Base-by-base conservation (phyloP, 2,888 invertebrate species). In the Bugulina stolonifera region DNA sequence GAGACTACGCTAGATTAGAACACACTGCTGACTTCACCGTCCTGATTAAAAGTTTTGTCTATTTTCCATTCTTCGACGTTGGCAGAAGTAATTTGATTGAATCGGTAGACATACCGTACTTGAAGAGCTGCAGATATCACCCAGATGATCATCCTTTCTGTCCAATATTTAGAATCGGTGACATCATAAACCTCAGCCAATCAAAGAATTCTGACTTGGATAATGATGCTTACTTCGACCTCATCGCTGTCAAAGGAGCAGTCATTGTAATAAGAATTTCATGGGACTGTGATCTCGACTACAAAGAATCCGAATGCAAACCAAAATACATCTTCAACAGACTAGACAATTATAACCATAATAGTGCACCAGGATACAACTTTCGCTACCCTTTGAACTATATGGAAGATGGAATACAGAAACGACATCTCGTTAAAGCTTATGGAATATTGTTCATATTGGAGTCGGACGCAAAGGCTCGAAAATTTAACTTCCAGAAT, bases 161-260 rank as follows among this genome's bases (percentile, higher is more conserved):
- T 76, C 84, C 84, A n/a, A 78, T 83, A 1, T 84, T 84, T 76
- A 75, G 77, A 54, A 69, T 84, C 18, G 80, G 78, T 2, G 81
- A 83, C 57, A 81, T 84, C 69, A 32, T 64, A 27, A 27, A 10
- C 3, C 14, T 18, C 27, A 64, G 64, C 10, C 22, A 32, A 25
- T 64, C 64, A 32, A 5, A 23, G 5, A 5, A 18, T 23, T 10
- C 22, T 18, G 23, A 5, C 3, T 5, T 23, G n/a, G 54, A 54
- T 25, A 14, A 34, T 18, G 70, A 54, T 23, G 35, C 22, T n/a
- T n/a, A 70, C 32, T 14, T 29, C 18, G 5, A 25, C 2, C 5
- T n/a, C 5, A 29, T 54, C 5, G 10, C 52, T 10, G 25, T 43
- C 2, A 43, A 54, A 43, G 70, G 70, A 10, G 70, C 35, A 14